A percentile compares a stretch with the other conserved stretches of the same genome.
phyloP scores from a whole-genome alignment of 2,797 vertebrate species.

The Adelosebastes latens region DNA sequence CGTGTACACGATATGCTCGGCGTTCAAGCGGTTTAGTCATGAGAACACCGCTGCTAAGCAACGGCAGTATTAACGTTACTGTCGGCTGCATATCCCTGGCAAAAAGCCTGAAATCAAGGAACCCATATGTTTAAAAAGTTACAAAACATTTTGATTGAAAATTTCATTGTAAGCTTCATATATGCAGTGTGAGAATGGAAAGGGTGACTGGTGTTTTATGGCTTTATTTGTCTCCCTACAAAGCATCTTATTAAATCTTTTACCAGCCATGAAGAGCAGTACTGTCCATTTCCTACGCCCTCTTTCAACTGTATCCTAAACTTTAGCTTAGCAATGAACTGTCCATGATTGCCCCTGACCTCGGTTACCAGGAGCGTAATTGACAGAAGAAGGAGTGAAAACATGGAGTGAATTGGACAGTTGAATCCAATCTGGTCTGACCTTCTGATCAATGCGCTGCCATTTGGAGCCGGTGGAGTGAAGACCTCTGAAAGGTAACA shows the following conservation, averaged over 20 bases:
- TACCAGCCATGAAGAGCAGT: neutral
- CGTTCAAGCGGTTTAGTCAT: too few relatives aligned
- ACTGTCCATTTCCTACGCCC: neutral
- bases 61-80: too few relatives aligned
- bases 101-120: neutral
- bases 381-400: slow-evolving; percentile 46
- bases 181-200: neutral
- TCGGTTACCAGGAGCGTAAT: slow-evolving; percentile 24
- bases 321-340: slow-evolving; percentile 19
- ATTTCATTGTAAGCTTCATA: neutral
- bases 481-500: slow-evolving; percentile 35
- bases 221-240: neutral
- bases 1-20: too few relatives aligned
- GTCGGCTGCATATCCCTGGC: neutral
- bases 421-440: slow-evolving; percentile 55
- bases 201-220: neutral
- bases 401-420: slow-evolving; percentile 39
- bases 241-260: neutral
- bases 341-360: slow-evolving; percentile 32
- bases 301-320: neutral
- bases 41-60: too few relatives aligned
- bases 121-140: neutral
- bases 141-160: neutral
- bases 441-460: slow-evolving; percentile 59
- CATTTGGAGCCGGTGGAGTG: slow-evolving; percentile 45